Evolutionary conservation across 2,888 invertebrate species (phyloP), one percentile per base, ranked within the genome.

Genomic region (Lasiommata megera): DNA sequence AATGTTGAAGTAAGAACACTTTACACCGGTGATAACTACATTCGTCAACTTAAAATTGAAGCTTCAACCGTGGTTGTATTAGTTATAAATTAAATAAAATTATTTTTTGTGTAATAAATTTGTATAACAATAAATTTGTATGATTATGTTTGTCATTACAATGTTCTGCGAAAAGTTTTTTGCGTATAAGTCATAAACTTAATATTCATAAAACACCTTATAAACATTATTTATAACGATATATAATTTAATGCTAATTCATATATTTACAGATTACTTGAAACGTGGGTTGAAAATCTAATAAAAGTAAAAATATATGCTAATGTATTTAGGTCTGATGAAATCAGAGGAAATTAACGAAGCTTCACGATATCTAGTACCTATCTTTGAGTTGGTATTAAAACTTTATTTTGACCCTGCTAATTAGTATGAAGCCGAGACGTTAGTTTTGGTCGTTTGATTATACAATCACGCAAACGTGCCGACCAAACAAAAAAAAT

Each of bases 161-260:
- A 46, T 11, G 31, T 46, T 29, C 29, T 11, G 29, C 31, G 46
- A 46, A 46, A 46, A 31, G 14, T 28, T 31, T 31, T 31, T 46
- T 16, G 46, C 46, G 46, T 46, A 29, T 12, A 29, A 16, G 31
- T 16, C 46, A 16, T 46, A 31, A 31, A 46, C 31, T 31, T 46
- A 16, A 17, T 46, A 31, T 31, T 11, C 31, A 17, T 46, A 17
- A 46, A 16, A 29, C 29, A 31, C 46, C 16, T 46, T 46, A 2
- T 11, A 44, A 44, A 46, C 31, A 5, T 46, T 46, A 23, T 46
- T 46, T 46, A 31, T 6, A 1, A 16, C 11, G 31, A 29, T 31
- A 31, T 31, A 12, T 3, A 29, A 31, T 46, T 17, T 31, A 3
- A 9, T 34, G 11, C 31, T 29, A 46, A 11, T 46, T 46, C 8